Evolutionary conservation across 2,113 vertebrate species (phyloP).

Genomic region (Piprites chloris): DNA sequence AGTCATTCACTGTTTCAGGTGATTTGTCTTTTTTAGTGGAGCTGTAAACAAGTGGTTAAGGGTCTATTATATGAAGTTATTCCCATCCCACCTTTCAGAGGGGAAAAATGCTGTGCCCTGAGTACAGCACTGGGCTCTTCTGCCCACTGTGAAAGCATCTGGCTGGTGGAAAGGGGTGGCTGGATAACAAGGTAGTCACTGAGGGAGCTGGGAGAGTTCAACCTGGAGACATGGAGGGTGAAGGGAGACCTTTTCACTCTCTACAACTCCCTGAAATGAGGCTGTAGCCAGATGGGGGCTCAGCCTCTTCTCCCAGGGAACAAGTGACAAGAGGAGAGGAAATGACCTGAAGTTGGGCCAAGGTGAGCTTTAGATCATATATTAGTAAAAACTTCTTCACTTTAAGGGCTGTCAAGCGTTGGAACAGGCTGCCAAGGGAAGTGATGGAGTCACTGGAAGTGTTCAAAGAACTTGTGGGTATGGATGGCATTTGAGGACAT

Average conservation of each 20-base stretch:
- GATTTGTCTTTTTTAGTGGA: constrained; percentile 52
- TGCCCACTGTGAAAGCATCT: not conserved
- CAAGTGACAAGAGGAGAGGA: not conserved
- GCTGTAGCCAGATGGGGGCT: not conserved
- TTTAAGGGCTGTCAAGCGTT: not conserved
- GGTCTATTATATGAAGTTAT: constrained; percentile 14
- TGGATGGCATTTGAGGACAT: not conserved
- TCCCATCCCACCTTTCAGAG: not conserved
- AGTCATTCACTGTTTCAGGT: not conserved
- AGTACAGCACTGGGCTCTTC: not conserved
- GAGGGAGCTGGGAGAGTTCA: not conserved
- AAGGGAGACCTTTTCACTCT: not conserved
- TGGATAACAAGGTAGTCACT: not conserved
- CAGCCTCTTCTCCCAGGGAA: not conserved
- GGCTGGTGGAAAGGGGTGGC: not conserved
- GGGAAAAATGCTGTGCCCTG: not conserved
- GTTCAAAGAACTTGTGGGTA: not conserved
- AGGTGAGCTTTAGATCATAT: not conserved
- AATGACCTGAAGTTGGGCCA: not conserved
- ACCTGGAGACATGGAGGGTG: not conserved
- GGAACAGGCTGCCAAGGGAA: not conserved
- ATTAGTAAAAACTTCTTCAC: not conserved
- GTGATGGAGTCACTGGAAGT: not conserved
- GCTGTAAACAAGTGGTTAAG: constrained; percentile 35
- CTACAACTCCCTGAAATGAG: not conserved